Evolutionary conservation across 2,888 invertebrate species (phyloP).

Genomic region (Drosophila neonasuta): DNA sequence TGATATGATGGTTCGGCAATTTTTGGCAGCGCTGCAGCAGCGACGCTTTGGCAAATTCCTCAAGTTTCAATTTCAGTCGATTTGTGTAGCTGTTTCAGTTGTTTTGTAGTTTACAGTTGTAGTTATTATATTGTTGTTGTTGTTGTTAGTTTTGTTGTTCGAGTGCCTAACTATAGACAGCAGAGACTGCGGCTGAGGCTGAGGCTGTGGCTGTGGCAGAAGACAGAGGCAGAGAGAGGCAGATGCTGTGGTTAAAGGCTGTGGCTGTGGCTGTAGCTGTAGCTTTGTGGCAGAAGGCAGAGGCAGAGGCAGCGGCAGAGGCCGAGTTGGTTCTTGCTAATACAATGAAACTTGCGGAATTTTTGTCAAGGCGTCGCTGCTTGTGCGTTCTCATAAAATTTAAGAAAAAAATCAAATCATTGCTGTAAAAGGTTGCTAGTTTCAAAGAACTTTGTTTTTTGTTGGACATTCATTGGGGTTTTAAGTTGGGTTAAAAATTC

Average conservation of each 20-base stretch:
- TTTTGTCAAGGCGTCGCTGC: slow-evolving; percentile 78
- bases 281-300: slow-evolving; percentile 15
- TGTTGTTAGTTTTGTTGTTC: slow-evolving; percentile 32
- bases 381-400: slow-evolving; percentile 68
- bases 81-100: slow-evolving; percentile 22
- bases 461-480: slow-evolving; percentile 8
- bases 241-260: slow-evolving; percentile 22
- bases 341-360: slow-evolving; percentile 69
- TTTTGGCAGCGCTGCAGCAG: slow-evolving; percentile 68
- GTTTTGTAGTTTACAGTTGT: slow-evolving; percentile 11
- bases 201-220: slow-evolving; percentile 29
- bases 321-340: slow-evolving; percentile 32
- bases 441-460: slow-evolving; percentile 18
- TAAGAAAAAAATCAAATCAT: slow-evolving; percentile 81
- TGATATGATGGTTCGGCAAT: slow-evolving; percentile 25
- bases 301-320: slow-evolving; percentile 26
- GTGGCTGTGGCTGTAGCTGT: slow-evolving; percentile 15
- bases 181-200: slow-evolving; percentile 36
- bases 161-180: slow-evolving; percentile 23
- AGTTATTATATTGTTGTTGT: slow-evolving; percentile 13
- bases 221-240: slow-evolving; percentile 24
- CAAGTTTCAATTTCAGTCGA: slow-evolving; percentile 55
- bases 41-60: slow-evolving; percentile 79
- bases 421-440: slow-evolving; percentile 62
- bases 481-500: slow-evolving; percentile 32